A percentile compares a stretch with the other conserved stretches of the same genome.
These are phyloP conservation scores for Acheta domesticus DNA, from an alignment of 2,888 invertebrate genomes.

Conservation along the genomic window DNA sequence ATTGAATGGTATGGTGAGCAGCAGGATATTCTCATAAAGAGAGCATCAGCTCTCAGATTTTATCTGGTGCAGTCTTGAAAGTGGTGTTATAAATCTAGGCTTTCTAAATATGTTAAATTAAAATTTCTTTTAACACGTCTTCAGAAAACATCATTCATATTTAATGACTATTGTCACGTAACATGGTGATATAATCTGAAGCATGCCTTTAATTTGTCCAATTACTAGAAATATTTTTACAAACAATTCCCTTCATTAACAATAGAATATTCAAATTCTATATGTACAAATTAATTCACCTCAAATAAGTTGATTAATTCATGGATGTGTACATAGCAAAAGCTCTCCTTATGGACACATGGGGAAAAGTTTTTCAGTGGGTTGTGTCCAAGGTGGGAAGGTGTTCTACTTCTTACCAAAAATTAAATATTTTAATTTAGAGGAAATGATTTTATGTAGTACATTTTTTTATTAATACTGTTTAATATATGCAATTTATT, in stretches of 20 bases:
- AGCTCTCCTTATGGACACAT: constrained; percentile 2
- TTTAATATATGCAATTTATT: constrained; percentile 1
- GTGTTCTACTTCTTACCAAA: neutral
- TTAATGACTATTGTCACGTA: too few relatives aligned
- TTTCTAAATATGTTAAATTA: too few relatives aligned
- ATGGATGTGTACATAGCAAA: constrained; percentile 18
- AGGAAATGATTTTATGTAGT: constrained; percentile 18
- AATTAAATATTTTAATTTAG: constrained; percentile 3
- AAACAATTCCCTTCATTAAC: too few relatives aligned
- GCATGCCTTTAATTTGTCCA: too few relatives aligned
- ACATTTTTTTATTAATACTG: constrained; percentile 10
- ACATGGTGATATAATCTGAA: too few relatives aligned
- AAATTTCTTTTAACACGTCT: too few relatives aligned
- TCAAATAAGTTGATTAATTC: neutral
- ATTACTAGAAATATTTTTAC: too few relatives aligned
- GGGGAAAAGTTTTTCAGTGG: constrained; percentile 6
- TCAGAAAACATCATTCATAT: too few relatives aligned
- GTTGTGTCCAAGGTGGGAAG: neutral
- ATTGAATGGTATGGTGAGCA: neutral
- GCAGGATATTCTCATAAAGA: neutral
- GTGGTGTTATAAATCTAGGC: too few relatives aligned
- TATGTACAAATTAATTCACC: too few relatives aligned
- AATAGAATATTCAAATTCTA: too few relatives aligned
- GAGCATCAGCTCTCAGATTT: neutral
- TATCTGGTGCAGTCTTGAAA: too few relatives aligned